Percentiles rank a stretch among this genome's conserved stretches.
Evolutionary conservation across 1,140 invertebrate genomes (phyloP).

Genomic region (Phocides pigmalion): DNA sequence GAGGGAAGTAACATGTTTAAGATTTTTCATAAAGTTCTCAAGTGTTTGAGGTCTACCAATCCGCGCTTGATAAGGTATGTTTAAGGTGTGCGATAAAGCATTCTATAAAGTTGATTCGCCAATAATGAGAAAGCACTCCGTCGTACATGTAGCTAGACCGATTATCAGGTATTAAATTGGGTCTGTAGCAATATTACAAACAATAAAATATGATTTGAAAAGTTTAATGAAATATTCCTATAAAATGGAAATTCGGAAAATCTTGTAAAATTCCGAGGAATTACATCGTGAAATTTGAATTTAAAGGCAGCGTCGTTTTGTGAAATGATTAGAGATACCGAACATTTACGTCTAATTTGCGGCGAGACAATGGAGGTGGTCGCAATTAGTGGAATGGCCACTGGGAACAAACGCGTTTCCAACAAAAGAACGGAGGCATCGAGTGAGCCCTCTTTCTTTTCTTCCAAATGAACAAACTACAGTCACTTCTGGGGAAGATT

Average conservation of each 20-base stretch:
- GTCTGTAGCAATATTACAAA: too few relatives aligned
- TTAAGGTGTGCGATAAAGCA: too few relatives aligned
- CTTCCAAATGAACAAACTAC: slow-evolving; percentile 83
- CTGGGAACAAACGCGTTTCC: slow-evolving; percentile 73
- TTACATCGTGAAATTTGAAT: slow-evolving; percentile 4
- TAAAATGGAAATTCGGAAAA: neutral
- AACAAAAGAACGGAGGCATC: slow-evolving; percentile 72
- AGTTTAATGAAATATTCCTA: too few relatives aligned
- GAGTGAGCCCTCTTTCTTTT: slow-evolving; percentile 73
- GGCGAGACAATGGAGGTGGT: slow-evolving; percentile 72
- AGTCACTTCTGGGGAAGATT: slow-evolving; percentile 72
- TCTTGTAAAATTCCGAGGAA: neutral
- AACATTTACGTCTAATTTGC: slow-evolving; percentile 74
- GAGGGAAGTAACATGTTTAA: too few relatives aligned
- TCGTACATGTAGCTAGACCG: too few relatives aligned
- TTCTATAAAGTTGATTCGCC: too few relatives aligned
- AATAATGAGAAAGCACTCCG: too few relatives aligned
- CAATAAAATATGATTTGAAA: too few relatives aligned
- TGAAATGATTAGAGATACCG: slow-evolving; percentile 47
- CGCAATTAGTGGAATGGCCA: slow-evolving; percentile 82
- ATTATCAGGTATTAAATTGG: too few relatives aligned
- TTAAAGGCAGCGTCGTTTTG: slow-evolving; percentile 12
- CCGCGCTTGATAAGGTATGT: too few relatives aligned
- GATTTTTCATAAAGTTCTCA: too few relatives aligned
- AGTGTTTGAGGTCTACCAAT: too few relatives aligned